phyloP scores from a whole-genome alignment of 2,797 vertebrate genomes.

The Chaunax sp. region DNA sequence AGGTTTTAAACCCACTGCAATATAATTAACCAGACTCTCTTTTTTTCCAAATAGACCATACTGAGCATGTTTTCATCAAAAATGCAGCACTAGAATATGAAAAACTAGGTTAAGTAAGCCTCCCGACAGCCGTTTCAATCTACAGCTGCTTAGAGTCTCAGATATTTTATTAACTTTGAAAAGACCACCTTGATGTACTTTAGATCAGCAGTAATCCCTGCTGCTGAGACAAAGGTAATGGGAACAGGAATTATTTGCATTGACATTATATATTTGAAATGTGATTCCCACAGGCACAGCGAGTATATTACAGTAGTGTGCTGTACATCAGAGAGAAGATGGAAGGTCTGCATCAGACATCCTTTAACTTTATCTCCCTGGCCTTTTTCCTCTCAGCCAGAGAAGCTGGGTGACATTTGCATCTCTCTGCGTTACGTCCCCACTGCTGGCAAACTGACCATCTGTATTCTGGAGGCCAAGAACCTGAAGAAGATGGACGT shows the following conservation, averaged over 20 bases:
- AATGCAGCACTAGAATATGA: no score
- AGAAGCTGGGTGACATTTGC: slow-evolving; percentile 98
- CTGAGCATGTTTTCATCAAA: neutral
- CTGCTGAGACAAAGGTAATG: slow-evolving; percentile 3
- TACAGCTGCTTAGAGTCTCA: slow-evolving; percentile 1
- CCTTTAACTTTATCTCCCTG: slow-evolving; percentile 29
- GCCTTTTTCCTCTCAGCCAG: slow-evolving; percentile 78
- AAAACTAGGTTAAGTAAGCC: no score
- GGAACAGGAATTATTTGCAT: slow-evolving; percentile 1
- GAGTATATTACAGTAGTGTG: neutral
- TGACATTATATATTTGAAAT: neutral
- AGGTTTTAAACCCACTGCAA: no score
- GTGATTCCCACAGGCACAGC: neutral
- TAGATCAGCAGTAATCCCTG: neutral
- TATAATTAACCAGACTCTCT: neutral
- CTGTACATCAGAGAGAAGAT: slow-evolving; percentile 1
- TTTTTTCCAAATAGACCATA: neutral
- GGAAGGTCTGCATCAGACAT: slow-evolving; percentile 8
- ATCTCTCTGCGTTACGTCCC: slow-evolving; percentile 97
- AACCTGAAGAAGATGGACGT: slow-evolving; percentile 99
- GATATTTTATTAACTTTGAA: slow-evolving; percentile 23
- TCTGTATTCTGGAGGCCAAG: slow-evolving; percentile 98
- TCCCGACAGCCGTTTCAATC: no score
- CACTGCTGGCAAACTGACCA: slow-evolving; percentile 96
- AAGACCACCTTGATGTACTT: slow-evolving; percentile 17